Base-by-base conservation (phyloP, 2,888 invertebrate genomes). In the Chouioia cunea region DNA sequence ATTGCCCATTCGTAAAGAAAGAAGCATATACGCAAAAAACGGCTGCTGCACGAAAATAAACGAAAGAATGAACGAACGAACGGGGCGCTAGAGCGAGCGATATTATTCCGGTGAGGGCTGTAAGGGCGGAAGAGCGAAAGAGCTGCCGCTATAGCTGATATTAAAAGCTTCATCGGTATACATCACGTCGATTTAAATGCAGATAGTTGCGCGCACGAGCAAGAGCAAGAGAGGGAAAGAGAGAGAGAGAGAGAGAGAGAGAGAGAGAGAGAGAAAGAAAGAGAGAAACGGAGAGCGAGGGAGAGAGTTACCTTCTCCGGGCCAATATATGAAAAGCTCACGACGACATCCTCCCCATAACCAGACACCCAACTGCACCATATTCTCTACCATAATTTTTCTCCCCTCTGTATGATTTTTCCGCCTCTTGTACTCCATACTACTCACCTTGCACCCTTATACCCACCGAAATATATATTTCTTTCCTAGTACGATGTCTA, bases 91-190 rank as follows among this genome's bases (percentile, higher is more conserved):
- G 36, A 36, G 6, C 36, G 36, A 53, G 62, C 70, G 65, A 70
- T 64, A 70, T 70, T 70, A 70, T 62, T 54, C 70, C 65, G 36
- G 60, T 44, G 70, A 70, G 70, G 63, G 70, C 65, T 65, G 54
- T 70, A 56, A 65, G 70, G 64, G 65, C 14, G 14, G 46, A 48
- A 48, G 43, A 22, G 60, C 46, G 22, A 43, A 23, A 23, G 50
- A 44, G 44, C 62, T 16, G 15, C 22, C n/a, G 22, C 20, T 20
- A 48, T 2, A 53, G 53, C 57, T 60, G 62, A 75, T 77, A 77
- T 77, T 77, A 76, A 76, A 77, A 76, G 76, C 76, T 77, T 72
- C 74, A 72, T 75, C 71, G 76, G 73, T 67, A 73, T 75, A 75
- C 73, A 74, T 74, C 72, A 69, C 73, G 70, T 72, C 71, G 76